A percentile compares a stretch with the other conserved stretches of the same genome.
Evolutionary conservation across 2,888 invertebrate species (phyloP).

Genomic region (Steinernema scapterisci): DNA sequence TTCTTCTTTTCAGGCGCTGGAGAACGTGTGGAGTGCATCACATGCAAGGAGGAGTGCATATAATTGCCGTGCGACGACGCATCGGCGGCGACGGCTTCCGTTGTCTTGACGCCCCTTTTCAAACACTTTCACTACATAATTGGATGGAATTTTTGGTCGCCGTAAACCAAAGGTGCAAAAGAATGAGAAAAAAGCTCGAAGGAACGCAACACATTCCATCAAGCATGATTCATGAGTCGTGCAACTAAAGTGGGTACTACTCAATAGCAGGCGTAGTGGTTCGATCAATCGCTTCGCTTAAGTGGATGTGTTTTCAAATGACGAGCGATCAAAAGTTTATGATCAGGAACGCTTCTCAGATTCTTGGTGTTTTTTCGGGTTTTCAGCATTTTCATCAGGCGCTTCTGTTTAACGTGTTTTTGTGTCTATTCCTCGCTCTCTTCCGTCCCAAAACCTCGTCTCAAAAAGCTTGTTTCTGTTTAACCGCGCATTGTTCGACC

Average conservation of each 20-base stretch:
- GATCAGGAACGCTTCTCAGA: too few relatives aligned
- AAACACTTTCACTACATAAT: slow-evolving; percentile 11
- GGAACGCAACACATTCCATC: neutral
- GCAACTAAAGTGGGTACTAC: too few relatives aligned
- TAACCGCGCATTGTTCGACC: neutral
- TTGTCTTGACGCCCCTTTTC: slow-evolving; percentile 14
- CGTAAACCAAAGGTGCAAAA: neutral
- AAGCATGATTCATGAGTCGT: neutral
- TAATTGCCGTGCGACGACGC: slow-evolving; percentile 17
- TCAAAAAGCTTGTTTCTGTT: neutral
- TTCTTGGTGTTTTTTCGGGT: too few relatives aligned
- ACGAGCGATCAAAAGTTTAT: too few relatives aligned
- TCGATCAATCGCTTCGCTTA: too few relatives aligned
- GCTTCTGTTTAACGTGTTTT: too few relatives aligned
- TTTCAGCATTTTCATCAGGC: too few relatives aligned
- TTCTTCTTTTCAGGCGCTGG: neutral
- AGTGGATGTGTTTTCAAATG: too few relatives aligned
- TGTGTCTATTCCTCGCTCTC: too few relatives aligned
- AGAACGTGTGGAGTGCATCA: neutral
- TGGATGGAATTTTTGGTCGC: neutral
- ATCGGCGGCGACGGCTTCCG: neutral
- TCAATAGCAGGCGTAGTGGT: too few relatives aligned
- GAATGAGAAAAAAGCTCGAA: neutral
- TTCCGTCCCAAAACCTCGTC: too few relatives aligned
- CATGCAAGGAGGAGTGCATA: neutral